Base-by-base conservation (phyloP, 2,797 vertebrate genomes). In the Darevskia nairensis region DNA sequence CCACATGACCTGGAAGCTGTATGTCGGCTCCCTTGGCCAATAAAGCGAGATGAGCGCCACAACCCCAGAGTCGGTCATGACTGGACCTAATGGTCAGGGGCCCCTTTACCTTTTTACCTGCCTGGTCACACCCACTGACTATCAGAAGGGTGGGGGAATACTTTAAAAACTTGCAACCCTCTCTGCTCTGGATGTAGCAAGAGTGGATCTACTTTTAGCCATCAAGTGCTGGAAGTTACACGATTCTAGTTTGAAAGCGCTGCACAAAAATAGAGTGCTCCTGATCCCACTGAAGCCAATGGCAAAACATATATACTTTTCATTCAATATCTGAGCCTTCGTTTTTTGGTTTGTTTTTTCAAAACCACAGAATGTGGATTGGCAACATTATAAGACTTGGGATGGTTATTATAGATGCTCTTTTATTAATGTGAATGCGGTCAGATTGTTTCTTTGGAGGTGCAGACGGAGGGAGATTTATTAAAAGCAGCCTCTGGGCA, bases 401-500 rank as follows among this genome's bases (percentile, higher is more conserved):
- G 64, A 90, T 92, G 39, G 72, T 77, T 94, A 93, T 92, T 90
- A 87, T 64, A 92, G 88, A 91, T 80, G 89, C 68, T 93, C 35
- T 46, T 88, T 94, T 92, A 93, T 94, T 95, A 93, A 92, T 92
- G 93, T 92, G 91, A 88, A 92, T 93, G 86, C 92, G 93, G 92
- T 94, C n/a, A 87, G 87, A 90, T 90, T 77, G 81, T 93, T 92
- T 94, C 95, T 94, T 88, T 88, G 88, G 90, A 92, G 90, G 89
- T 82, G 80, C 88, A 91, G 80, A 74, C 32, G 17, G 72, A 69
- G 89, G 86, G 91, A 92, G 89, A 94, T 94, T 94, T 94, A 95
- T 95, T 95, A 95, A 95, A 95, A 94, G 91, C 89, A 93, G 92
- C 94, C 92, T 94, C 94, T 93, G 94, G 94, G 94, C 94, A 92